phyloP scores from a whole-genome alignment of 1,140 invertebrate species.

The Bombus cullumanus region DNA sequence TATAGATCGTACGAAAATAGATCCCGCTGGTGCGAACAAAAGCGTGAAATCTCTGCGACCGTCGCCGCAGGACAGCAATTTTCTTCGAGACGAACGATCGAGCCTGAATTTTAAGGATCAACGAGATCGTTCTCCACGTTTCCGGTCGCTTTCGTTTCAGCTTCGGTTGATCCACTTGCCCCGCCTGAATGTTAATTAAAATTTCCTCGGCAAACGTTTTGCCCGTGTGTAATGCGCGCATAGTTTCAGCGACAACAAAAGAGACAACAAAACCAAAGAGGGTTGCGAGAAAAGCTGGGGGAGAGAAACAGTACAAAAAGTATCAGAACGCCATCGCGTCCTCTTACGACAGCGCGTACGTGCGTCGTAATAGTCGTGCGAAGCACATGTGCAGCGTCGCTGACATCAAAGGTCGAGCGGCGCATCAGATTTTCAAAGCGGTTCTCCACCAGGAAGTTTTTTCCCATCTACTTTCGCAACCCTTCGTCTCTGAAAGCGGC shows the following conservation, averaged over 20 bases:
- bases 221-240: neutral
- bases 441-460: neutral
- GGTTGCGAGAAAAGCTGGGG: no score
- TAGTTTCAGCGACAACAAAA: neutral
- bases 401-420: neutral
- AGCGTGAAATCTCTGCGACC: no score
- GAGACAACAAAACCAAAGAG: neutral
- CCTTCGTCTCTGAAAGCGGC: no score
- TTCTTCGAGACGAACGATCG: no score
- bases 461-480: neutral
- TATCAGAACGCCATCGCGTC: neutral
- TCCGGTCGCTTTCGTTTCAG: no score
- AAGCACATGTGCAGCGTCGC: neutral
- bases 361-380: neutral
- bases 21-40: no score
- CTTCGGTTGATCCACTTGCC: neutral
- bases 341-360: neutral
- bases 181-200: neutral
- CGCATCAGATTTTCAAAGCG: neutral
- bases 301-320: neutral
- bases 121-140: neutral
- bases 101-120: neutral
- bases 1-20: no score
- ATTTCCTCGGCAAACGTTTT: neutral
- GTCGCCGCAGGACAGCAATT: no score